Evolutionary conservation across 2,113 vertebrate genomes (phyloP), one percentile per base, ranked within the genome.

Genomic region (Heterocephalus glaber): DNA sequence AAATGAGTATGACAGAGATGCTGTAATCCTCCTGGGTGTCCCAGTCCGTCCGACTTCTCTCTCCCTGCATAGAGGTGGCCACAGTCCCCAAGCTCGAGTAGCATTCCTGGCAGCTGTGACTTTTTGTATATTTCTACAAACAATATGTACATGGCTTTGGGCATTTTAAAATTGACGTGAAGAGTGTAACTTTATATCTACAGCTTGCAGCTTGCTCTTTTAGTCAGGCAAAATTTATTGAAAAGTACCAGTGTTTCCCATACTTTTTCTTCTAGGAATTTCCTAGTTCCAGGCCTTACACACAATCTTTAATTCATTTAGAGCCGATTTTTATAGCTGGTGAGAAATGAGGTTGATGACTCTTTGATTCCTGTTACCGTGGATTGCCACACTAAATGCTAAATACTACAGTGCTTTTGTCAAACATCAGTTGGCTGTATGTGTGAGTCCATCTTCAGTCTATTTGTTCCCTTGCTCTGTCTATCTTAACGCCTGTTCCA

Each of bases 21-120:
- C 0, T 11, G 47, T 0, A 19, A 11, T 3, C 4, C 52, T 13
- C 30, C 30, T 1, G 30, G 20, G n/a, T 16, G 7, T 7, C 24
- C 2, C 3, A 2, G 2, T 30, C 8, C 16, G 0, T 0, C 24
- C 22, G 5, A 1, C 3, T 8, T 77, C 81, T 52, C 44, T 44
- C 4, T 20, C 11, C 49, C 35, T 30, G 14, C 41, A 4, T 56
- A 17, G 41, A n/a, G 49, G 47, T 1, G 11, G 26, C 47, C 28
- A 3, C 26, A 22, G 19, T 44, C n/a, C 28, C 28, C 41, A 61
- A 33, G 56, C 3, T 66, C 49, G 24, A 26, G 26, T 14, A 44
- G 54, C n/a, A 24, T 58, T 58, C 54, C 54, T 82, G 33, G 8
- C 56, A 33, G 14, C 63, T 17, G 7, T 1, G 66, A 4, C 54